Evolutionary conservation across 2,888 invertebrate species (phyloP).

Genomic region (Acleris sparsana): DNA sequence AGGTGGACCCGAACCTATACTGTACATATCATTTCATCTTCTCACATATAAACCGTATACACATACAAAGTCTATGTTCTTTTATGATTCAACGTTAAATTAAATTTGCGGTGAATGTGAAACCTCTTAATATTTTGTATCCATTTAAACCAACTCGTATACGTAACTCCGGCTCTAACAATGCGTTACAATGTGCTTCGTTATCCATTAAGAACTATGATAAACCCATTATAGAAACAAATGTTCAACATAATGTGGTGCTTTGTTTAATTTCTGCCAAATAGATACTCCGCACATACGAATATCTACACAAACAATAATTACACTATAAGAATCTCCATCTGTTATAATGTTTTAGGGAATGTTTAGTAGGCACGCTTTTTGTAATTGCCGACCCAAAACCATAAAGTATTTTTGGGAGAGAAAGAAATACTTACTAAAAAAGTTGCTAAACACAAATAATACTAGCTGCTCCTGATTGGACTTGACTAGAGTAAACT

Average conservation of each 20-base stretch:
- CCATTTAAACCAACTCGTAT: neutral
- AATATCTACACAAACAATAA: neutral
- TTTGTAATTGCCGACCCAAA: neutral
- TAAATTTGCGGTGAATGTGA: too few species aligned
- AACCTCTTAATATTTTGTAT: too few species aligned
- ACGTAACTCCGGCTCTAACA: neutral
- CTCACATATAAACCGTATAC: neutral
- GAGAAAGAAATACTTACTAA: neutral
- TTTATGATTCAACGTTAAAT: too few species aligned
- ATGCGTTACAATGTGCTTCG: constrained; percentile 3
- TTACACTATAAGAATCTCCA: neutral
- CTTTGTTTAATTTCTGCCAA: constrained; percentile 13
- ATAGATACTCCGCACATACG: constrained; percentile 2
- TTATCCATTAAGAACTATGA: constrained; percentile 12
- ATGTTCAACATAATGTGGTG: constrained; percentile 6
- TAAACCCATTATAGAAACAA: constrained; percentile 18
- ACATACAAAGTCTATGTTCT: neutral
- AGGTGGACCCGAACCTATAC: constrained; percentile 41
- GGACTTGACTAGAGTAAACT: neutral
- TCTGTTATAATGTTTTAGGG: constrained; percentile 1
- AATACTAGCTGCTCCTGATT: neutral
- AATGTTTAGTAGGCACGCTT: neutral
- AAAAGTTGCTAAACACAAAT: neutral
- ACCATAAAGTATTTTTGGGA: too few species aligned
- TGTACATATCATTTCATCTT: constrained; percentile 43